Evolutionary conservation across 1,140 invertebrate genomes (phyloP).

Genomic region (Cyclargus thomasi): DNA sequence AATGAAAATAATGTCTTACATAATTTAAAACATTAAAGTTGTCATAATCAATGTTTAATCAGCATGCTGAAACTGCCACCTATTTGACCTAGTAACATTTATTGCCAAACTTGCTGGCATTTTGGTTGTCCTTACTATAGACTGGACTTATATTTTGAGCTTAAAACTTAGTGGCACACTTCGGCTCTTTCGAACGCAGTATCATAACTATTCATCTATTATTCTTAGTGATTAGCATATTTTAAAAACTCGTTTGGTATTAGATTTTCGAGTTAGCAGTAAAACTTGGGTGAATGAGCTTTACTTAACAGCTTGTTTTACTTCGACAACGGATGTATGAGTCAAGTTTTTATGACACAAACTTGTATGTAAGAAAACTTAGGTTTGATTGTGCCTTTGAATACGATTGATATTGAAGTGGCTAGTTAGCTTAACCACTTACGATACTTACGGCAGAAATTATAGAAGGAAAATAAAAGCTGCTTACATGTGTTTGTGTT

Average conservation of each 20-base stretch:
- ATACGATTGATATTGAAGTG: too few species aligned
- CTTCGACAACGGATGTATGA: neutral
- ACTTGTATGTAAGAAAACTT: too few species aligned
- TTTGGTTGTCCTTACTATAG: slow-evolving; percentile 20
- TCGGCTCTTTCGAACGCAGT: neutral
- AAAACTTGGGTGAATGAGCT: too few species aligned
- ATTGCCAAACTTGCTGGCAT: slow-evolving; percentile 21
- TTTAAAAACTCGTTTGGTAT: neutral
- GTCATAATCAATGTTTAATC: neutral
- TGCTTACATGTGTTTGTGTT: too few species aligned
- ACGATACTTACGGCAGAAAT: too few species aligned
- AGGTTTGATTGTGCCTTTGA: too few species aligned
- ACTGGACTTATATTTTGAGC: neutral
- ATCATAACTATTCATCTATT: neutral
- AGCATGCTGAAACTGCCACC: neutral
- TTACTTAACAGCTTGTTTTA: too few species aligned
- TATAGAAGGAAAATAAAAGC: too few species aligned
- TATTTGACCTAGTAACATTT: slow-evolving; percentile 29
- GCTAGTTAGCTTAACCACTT: too few species aligned
- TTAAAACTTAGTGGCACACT: neutral
- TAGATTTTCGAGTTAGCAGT: too few species aligned
- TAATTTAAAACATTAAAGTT: neutral
- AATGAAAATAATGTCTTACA: neutral
- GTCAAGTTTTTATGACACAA: too few species aligned
- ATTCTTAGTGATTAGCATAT: neutral